phyloP scores from a whole-genome alignment of 2,888 invertebrate species.

The Pemphredon lugubris region DNA sequence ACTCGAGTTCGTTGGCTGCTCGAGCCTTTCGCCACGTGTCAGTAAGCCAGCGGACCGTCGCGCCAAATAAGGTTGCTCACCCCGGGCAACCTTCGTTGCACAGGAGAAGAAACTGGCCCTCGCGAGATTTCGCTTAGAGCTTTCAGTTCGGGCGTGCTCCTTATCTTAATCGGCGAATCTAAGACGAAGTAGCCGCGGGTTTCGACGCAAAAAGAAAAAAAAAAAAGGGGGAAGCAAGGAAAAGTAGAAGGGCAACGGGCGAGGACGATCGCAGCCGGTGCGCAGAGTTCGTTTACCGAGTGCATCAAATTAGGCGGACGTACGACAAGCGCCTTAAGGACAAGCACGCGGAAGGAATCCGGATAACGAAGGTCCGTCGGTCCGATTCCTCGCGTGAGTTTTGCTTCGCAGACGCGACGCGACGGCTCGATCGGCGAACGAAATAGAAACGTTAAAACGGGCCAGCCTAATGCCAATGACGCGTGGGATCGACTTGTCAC shows the following conservation, averaged over 20 bases:
- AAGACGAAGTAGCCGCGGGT: constrained; percentile 58
- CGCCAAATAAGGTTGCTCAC: constrained; percentile 74
- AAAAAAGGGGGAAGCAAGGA: background rate
- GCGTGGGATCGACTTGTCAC: constrained; percentile 35
- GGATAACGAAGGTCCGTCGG: constrained; percentile 14
- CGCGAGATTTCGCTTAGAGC: constrained; percentile 59
- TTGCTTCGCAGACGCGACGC: too few species aligned
- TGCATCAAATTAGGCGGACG: constrained; percentile 46
- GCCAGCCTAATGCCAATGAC: background rate
- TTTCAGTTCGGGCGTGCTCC: constrained; percentile 53
- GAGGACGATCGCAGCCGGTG: background rate
- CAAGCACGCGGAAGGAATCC: constrained; percentile 36
- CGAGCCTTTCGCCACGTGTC: constrained; percentile 41
- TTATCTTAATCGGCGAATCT: constrained; percentile 70
- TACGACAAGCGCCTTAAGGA: constrained; percentile 24
- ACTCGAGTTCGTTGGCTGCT: constrained; percentile 33
- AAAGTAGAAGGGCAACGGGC: constrained; percentile 5
- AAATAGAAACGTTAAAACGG: constrained; percentile 12
- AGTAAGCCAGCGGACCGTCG: constrained; percentile 41
- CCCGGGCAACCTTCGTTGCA: constrained; percentile 54
- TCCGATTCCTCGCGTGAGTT: constrained; percentile 20
- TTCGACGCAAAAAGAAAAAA: constrained; percentile 21
- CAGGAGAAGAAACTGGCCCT: constrained; percentile 48
- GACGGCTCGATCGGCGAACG: constrained; percentile 12
- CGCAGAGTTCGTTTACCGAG: constrained; percentile 28